Conservation (phyloP, 2,797 vertebrate species). For the Chelmon rostratus region DNA sequence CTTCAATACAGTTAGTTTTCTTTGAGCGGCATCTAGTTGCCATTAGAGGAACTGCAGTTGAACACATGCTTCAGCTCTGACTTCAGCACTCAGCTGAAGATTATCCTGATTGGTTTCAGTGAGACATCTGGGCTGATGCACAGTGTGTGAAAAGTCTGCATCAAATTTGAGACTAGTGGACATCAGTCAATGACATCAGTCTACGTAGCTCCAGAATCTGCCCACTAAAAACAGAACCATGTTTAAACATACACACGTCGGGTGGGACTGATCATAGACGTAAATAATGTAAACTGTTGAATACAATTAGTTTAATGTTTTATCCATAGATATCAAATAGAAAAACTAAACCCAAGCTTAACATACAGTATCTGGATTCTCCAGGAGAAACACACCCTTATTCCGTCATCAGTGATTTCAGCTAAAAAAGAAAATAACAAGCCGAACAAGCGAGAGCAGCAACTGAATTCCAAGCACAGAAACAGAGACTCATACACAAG, state of each 20-base stretch:
- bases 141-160: neutral
- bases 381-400: neutral
- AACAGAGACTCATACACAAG: conserved; percentile 13
- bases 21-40: neutral
- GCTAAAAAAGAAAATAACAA: conserved; percentile 45
- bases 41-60: neutral
- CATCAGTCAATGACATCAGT: neutral
- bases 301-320: neutral
- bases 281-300: neutral
- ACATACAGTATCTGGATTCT: conserved; percentile 10
- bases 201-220: neutral
- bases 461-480: conserved; percentile 31
- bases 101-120: neutral
- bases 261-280: neutral
- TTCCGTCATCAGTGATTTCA: conserved; percentile 31
- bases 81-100: neutral
- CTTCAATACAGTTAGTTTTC: neutral
- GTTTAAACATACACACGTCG: neutral
- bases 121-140: neutral
- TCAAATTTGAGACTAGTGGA: neutral
- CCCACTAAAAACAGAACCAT: neutral
- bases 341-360: neutral
- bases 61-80: neutral
- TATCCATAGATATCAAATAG: neutral
- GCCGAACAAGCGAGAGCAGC: conserved; percentile 11